Evolutionary conservation across 2,888 invertebrate species (phyloP).

Genomic region (Tortricodes alternella): DNA sequence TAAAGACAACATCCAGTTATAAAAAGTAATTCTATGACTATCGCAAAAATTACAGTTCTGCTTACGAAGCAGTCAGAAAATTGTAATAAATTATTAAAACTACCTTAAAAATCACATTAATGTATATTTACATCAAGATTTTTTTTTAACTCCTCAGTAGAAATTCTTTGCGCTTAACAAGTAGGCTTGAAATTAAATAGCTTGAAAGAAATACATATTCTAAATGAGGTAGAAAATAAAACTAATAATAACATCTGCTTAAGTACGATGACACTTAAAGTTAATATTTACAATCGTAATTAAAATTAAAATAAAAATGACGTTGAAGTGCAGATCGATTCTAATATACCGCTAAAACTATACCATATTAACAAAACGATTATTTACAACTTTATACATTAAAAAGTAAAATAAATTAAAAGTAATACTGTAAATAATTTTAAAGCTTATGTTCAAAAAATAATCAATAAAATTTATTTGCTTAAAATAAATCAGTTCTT

Average conservation of each 20-base stretch:
- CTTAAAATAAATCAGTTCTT: constrained; percentile 64
- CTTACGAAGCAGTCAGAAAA: constrained; percentile 70
- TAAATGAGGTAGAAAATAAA: constrained; percentile 78
- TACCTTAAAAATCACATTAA: constrained; percentile 30
- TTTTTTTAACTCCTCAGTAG: constrained; percentile 24
- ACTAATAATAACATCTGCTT: constrained; percentile 45
- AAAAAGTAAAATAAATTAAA: constrained; percentile 71
- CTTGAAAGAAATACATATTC: constrained; percentile 48
- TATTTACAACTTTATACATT: constrained; percentile 77
- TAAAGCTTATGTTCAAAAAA: constrained; percentile 69
- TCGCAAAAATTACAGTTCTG: not conserved
- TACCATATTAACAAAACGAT: constrained; percentile 54
- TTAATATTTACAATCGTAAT: constrained; percentile 50
- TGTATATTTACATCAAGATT: constrained; percentile 40
- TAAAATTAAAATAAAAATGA: constrained; percentile 31
- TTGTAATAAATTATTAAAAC: constrained; percentile 70
- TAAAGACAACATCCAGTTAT: constrained; percentile 31
- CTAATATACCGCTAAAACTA: constrained; percentile 18
- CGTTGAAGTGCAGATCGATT: constrained; percentile 28
- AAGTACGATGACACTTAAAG: constrained; percentile 43
- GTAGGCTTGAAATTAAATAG: constrained; percentile 41
- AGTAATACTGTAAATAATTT: constrained; percentile 80
- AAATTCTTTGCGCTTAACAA: constrained; percentile 22
- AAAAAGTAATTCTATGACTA: constrained; percentile 3
- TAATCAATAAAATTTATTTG: constrained; percentile 35